phyloP scores from a whole-genome alignment of 2,888 invertebrate genomes.

The Catocala sponsa region DNA sequence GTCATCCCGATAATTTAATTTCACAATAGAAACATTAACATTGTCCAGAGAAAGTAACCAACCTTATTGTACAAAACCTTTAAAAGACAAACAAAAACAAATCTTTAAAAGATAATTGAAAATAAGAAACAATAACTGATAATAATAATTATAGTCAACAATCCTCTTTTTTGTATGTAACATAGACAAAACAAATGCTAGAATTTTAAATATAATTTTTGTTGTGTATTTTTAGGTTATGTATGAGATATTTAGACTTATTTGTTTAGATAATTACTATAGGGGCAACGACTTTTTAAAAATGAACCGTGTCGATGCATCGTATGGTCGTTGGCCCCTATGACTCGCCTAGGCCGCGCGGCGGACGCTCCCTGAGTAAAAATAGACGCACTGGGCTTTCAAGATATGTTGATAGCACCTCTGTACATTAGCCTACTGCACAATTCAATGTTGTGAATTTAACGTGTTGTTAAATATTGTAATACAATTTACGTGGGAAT shows the following conservation, averaged over 20 bases:
- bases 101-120: too few species aligned
- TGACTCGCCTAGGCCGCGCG: conserved; percentile 59
- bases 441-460: conserved; percentile 8
- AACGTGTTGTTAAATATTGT: not conserved
- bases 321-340: conserved; percentile 75
- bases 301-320: conserved; percentile 73
- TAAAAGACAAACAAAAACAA: too few species aligned
- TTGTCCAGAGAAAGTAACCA: too few species aligned
- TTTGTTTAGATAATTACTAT: conserved; percentile 52
- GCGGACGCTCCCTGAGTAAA: conserved; percentile 61
- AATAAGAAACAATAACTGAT: too few species aligned
- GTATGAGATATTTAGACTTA: conserved; percentile 20
- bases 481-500: not conserved
- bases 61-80: too few species aligned
- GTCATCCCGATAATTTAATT: conserved; percentile 40
- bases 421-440: conserved; percentile 32
- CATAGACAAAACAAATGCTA: too few species aligned
- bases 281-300: conserved; percentile 80
- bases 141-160: too few species aligned
- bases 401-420: conserved; percentile 48
- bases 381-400: conserved; percentile 70
- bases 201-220: not conserved
- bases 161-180: too few species aligned
- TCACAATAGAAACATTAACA: not conserved
- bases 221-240: conserved; percentile 3